Base-by-base conservation (phyloP, 2,797 vertebrate genomes). In the Ataeniobius toweri region DNA sequence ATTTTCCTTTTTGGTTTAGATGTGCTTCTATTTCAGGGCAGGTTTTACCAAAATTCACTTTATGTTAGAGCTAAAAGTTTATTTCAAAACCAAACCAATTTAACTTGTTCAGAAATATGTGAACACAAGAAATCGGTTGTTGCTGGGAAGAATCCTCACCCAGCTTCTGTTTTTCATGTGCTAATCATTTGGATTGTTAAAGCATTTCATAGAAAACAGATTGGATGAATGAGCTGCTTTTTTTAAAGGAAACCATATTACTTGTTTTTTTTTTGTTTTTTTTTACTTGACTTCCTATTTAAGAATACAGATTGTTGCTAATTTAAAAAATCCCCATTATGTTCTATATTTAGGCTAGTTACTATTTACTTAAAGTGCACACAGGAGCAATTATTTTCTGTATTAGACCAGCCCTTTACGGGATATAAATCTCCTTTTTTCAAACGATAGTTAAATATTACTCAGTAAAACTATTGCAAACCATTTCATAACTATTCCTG, bases 41-140 rank as follows among this genome's bases (percentile, higher is more conserved):
- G 24, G 16, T 77, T 70, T 59, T 48, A 77, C 39, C 67, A 74
- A 74, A 74, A 56, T 61, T 68, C 41, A 36, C 26, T 18, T 59
- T 73, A 26, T 26, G 53, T 58, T 59, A 24, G 36, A 73, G 31
- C 71, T 41, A 2, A 68, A 41, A 68, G 39, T 44, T 24, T 1
- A 41, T 67, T 67, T 41, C 12, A 68, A 20, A 36, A 36, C 65
- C 20, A 44, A 44, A 68, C 39, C 22, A 24, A 20, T n/a, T 44
- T 9, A 68, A n/a, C 39, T 68, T 44, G 44, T n/a, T 44, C 24
- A 36, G 4, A n/a, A 44, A 14, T 24, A 44, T n/a, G 65, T 24
- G 22, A 67, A 67, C 36, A 24, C 3, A 5, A 67, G 10, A 67
- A 67, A 67, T 67, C 63, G 41, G 22, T 14, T 44, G 65, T 44